Evolutionary conservation across 2,113 vertebrate species (phyloP).

Genomic region (Pelvicachromis taeniatus): DNA sequence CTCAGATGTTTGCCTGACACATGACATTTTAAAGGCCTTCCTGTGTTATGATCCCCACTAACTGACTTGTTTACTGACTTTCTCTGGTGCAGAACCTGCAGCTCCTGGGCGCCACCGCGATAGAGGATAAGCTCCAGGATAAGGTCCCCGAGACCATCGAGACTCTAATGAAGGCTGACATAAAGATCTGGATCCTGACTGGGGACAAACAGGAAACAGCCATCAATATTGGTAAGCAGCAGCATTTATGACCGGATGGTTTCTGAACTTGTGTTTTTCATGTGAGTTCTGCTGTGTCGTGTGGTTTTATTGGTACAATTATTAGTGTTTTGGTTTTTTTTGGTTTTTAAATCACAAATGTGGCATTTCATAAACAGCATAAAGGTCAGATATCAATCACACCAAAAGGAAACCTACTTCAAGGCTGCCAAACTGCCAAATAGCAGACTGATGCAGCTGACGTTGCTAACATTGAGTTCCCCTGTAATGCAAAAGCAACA

Average conservation of each 20-base stretch:
- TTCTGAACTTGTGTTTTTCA: background rate
- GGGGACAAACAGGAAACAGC: slow-evolving; percentile 99
- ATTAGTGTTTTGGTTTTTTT: background rate
- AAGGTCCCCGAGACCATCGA: slow-evolving; percentile 97
- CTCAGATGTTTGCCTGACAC: slow-evolving; percentile 52
- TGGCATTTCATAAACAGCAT: background rate
- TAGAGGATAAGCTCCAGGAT: slow-evolving; percentile 96
- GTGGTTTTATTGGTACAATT: background rate
- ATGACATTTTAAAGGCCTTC: slow-evolving; percentile 47
- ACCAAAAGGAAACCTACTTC: background rate
- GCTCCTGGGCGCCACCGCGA: slow-evolving; percentile 94
- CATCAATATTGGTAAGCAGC: slow-evolving; percentile 91
- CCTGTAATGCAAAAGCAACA: background rate
- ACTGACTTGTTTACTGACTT: background rate
- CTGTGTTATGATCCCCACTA: background rate
- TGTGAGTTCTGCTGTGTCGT: background rate
- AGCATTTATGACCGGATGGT: background rate
- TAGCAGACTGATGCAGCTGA: background rate
- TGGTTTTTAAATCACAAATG: background rate
- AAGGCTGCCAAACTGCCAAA: background rate
- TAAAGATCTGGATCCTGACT: slow-evolving; percentile 98
- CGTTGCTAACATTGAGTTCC: background rate
- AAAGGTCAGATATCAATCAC: background rate
- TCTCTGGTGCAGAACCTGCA: slow-evolving; percentile 84
- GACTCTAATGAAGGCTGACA: slow-evolving; percentile 95